Conservation (phyloP, 2,888 invertebrate genomes). For the Euspilapteryx auroguttella region DNA sequence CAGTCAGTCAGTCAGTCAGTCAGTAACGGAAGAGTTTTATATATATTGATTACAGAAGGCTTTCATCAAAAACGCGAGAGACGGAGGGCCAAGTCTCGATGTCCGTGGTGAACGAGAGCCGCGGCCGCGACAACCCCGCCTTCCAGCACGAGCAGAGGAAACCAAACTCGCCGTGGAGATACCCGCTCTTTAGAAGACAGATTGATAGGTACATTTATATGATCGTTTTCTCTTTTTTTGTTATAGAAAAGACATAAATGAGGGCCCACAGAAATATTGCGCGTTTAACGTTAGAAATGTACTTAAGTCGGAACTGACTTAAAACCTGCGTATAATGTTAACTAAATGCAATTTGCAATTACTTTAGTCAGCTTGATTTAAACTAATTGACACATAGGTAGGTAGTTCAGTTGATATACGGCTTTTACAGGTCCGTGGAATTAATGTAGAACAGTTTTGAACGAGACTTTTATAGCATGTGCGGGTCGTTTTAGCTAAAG, state of each 20-base stretch:
- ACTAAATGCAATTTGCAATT: no score
- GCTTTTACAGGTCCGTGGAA: no score
- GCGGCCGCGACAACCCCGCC: conserved; percentile 69
- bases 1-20: no score
- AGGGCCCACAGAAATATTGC: background rate
- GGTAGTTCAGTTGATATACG: no score
- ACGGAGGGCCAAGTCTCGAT: conserved; percentile 40
- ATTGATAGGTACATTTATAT: conserved; percentile 31
- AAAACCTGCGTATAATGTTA: no score
- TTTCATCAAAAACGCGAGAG: conserved; percentile 72
- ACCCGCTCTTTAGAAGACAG: conserved; percentile 60
- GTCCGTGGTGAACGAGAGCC: conserved; percentile 38
- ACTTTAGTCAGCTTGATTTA: no score
- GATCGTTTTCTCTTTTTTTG: no score
- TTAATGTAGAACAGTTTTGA: no score
- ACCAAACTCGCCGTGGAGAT: conserved; percentile 77
- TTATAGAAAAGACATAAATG: background rate
- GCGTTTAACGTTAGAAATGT: background rate
- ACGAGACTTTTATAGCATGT: no score
- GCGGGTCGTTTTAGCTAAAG: no score
- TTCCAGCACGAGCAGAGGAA: conserved; percentile 63
- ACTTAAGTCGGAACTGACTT: no score
- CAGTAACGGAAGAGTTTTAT: background rate
- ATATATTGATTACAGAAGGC: conserved; percentile 39
- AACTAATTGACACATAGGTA: no score